Conservation (phyloP, 2,797 vertebrate species). For the Peromyscus aztecus region DNA sequence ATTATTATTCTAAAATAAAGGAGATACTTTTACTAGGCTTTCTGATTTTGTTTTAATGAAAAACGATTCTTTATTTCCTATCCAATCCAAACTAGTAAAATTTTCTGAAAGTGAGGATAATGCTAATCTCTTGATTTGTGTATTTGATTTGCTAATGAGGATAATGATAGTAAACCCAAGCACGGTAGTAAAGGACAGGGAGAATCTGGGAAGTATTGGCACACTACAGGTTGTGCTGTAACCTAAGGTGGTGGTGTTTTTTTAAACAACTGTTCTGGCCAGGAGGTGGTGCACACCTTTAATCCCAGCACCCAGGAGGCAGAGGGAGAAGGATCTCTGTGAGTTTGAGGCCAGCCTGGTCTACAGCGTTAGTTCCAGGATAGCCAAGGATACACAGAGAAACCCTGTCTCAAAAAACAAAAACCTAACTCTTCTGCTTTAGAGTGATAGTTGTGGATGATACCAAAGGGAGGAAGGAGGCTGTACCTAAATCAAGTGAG, state of each 20-base stretch:
- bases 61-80: constrained; percentile 14
- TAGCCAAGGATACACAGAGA: neutral
- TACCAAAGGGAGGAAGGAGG: neutral
- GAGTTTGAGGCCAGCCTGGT: neutral
- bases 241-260: neutral
- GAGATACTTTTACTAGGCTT: constrained; percentile 2
- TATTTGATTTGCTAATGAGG: constrained; percentile 21
- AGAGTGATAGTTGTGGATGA: neutral
- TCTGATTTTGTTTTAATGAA: neutral
- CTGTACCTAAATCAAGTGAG: rapidly evolving
- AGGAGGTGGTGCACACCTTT: neutral
- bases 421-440: neutral
- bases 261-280: neutral
- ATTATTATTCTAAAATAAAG: constrained; percentile 37
- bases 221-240: neutral
- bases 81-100: neutral
- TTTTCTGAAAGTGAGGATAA: neutral
- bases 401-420: neutral
- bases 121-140: neutral
- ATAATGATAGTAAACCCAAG: neutral
- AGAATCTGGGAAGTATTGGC: neutral
- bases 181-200: neutral
- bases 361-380: neutral
- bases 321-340: neutral
- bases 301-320: neutral